These are phyloP conservation scores for Ommatoiulus sabulosus DNA, from an alignment of 2,888 invertebrate genomes.

Conservation along the genomic window DNA sequence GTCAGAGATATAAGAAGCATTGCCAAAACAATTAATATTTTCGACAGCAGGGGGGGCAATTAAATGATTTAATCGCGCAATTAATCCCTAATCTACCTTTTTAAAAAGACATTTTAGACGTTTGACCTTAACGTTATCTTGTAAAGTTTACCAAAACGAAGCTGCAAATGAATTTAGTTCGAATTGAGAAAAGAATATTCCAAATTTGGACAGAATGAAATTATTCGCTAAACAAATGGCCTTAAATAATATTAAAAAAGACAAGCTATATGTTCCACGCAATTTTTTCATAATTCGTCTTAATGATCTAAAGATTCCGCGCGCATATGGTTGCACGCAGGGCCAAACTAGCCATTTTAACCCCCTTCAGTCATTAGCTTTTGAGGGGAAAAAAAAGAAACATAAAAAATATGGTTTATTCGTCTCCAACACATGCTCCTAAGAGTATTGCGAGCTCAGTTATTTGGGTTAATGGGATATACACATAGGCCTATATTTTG, in stretches of 20 bases:
- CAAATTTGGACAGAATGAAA: neutral
- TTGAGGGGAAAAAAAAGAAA: neutral
- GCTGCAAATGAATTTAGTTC: neutral
- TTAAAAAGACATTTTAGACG: neutral
- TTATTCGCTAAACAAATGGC: neutral
- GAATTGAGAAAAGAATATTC: too few relatives aligned
- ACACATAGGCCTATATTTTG: neutral
- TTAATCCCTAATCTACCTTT: neutral
- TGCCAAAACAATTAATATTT: slow-evolving; percentile 1
- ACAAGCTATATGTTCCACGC: too few relatives aligned
- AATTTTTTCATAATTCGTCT: neutral
- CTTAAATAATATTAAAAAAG: neutral
- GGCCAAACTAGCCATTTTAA: neutral
- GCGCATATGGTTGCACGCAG: neutral
- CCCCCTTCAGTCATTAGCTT: neutral
- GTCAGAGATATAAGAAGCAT: neutral
- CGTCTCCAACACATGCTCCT: neutral
- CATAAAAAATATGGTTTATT: neutral
- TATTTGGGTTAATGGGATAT: slow-evolving; percentile 43
- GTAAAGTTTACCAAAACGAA: neutral
- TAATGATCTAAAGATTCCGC: neutral
- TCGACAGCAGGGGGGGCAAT: slow-evolving; percentile 15
- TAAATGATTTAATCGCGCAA: slow-evolving; percentile 9
- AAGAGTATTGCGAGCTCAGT: slow-evolving; percentile 17
- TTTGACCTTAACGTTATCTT: neutral